Base-by-base conservation (phyloP, 1,140 invertebrate species). In the Drosophila busckii region DNA sequence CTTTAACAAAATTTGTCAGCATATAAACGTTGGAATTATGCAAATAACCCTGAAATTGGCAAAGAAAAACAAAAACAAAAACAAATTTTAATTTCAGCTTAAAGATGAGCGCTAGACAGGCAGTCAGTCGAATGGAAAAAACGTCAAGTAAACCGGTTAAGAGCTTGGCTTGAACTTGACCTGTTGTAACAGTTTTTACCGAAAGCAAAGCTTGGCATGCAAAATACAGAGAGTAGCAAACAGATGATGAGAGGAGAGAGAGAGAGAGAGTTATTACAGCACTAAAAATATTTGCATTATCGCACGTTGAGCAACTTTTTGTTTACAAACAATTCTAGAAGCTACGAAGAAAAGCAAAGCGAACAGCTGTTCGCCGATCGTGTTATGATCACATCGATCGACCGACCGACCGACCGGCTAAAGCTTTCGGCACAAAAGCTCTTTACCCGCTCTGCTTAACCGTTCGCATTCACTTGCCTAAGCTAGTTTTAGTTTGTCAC, bases 401-500 rank as follows among this genome's bases (percentile, higher is more conserved):
- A 17, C 19, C 31, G 10, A 23, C 49, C 49, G 56, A 40, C 56
- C 13, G 29, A 42, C 7, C 20, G 42, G 3, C 20, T 8, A 53
- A 20, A 46, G 52, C 52, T 63, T 64, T 62, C 25, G 19, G 15
- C 7, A 32, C n/a, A 32, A 20, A 13, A 46, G 42, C 42, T 46
- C 32, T 46, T 44, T 32, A 3, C 17, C 9, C 28, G 9, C 35
- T 48, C 5, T 42, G 38, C 25, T 3, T 16, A 32, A 54, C 10
- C 32, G 28, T 41, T 5, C 26, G 52, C 28, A n/a, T n/a, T n/a
- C 13, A 23, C 52, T 16, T 12, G 46, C 45, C 64, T 58, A 68
- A 68, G 64, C 64, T 68, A 68, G 64, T 68, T 68, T 68, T 68
- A 68, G 64, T 68, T 59, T 53, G 54, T 53, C 60, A 46, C 13